These are phyloP conservation scores for Plutomurus gul DNA, from an alignment of 1,140 invertebrate species.

Conservation along the genomic window DNA sequence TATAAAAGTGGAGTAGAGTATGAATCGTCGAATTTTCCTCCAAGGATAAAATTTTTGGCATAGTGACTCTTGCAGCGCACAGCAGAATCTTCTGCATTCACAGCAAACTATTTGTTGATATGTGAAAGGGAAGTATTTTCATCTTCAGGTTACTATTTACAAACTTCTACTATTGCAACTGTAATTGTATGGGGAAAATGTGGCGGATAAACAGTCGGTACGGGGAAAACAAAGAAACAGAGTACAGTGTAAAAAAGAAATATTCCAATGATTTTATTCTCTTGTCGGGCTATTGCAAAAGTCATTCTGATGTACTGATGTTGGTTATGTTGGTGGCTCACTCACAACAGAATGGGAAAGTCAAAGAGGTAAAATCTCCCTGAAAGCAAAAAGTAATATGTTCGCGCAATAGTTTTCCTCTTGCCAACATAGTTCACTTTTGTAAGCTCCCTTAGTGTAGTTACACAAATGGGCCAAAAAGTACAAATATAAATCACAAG, in stretches of 20 bases:
- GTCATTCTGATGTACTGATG: background rate
- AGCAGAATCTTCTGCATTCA: background rate
- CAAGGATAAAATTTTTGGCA: constrained; percentile 19
- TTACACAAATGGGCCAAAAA: constrained; percentile 11
- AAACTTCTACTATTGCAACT: background rate
- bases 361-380: too few relatives aligned
- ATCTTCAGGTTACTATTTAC: background rate
- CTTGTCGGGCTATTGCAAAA: background rate
- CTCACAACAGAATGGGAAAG: too few relatives aligned
- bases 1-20: background rate
- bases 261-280: background rate
- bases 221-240: background rate
- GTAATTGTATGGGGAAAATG: background rate
- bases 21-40: background rate
- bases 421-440: constrained; percentile 11
- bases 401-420: too few relatives aligned
- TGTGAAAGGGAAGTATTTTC: constrained; percentile 3
- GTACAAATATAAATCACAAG: constrained; percentile 8
- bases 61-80: background rate
- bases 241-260: constrained; percentile 1
- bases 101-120: background rate
- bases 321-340: too few relatives aligned
- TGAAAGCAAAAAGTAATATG: too few relatives aligned
- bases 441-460: constrained; percentile 9
- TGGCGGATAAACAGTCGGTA: background rate